phyloP scores from a whole-genome alignment of 1,140 invertebrate genomes.

The Drosophila bocqueti region DNA sequence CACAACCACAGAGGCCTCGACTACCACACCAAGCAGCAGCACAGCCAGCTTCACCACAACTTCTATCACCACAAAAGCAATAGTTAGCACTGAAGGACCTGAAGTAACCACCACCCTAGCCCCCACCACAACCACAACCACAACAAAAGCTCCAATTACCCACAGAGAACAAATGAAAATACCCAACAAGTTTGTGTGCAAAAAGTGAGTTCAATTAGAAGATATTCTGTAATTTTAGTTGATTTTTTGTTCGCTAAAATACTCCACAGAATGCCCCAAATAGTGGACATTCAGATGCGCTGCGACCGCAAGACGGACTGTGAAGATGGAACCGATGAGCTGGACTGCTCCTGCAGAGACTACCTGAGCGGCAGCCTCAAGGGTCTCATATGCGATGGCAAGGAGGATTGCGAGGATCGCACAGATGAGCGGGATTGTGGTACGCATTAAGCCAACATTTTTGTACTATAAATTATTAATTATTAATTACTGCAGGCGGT shows the following conservation, averaged over 20 bases:
- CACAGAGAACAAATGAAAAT: constrained; percentile 22
- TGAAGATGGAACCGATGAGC: constrained; percentile 93
- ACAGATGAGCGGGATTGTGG: constrained; percentile 91
- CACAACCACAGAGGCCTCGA: constrained; percentile 12
- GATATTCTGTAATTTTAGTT: background rate
- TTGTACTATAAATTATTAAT: no score
- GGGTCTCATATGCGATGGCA: constrained; percentile 90
- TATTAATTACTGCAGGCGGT: constrained; percentile 29
- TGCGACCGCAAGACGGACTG: constrained; percentile 92
- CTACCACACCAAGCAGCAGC: constrained; percentile 12
- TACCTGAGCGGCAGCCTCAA: constrained; percentile 86
- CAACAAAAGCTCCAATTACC: constrained; percentile 12
- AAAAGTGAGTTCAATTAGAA: constrained; percentile 47
- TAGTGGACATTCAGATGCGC: constrained; percentile 86
- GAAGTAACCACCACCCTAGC: background rate
- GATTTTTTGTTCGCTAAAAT: background rate
- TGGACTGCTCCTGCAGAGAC: constrained; percentile 90
- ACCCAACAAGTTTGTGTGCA: constrained; percentile 77
- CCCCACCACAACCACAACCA: constrained; percentile 22
- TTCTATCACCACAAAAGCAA: constrained; percentile 12
- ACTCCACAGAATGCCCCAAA: constrained; percentile 87
- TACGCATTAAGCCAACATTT: constrained; percentile 50
- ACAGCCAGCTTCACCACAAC: background rate
- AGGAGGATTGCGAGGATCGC: constrained; percentile 90
- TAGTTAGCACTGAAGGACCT: constrained; percentile 7